phyloP scores from a whole-genome alignment of 1,140 invertebrate species.

The Cydia splendana region DNA sequence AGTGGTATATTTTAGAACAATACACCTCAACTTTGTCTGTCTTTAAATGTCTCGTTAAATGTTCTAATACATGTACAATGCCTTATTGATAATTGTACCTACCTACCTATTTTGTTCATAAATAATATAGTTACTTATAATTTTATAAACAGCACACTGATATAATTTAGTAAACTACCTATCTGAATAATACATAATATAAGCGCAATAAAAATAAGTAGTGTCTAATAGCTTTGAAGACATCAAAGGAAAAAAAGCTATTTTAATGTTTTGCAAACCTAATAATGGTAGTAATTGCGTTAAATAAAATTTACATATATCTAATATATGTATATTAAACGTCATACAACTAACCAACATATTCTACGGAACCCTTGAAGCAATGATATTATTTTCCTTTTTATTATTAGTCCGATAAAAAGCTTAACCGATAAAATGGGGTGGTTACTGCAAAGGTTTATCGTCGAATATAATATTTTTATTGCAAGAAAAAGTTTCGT shows the following conservation, averaged over 20 bases:
- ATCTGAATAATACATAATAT: too few relatives aligned
- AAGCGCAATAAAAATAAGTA: background rate
- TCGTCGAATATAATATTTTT: slow-evolving; percentile 51
- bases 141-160: too few relatives aligned
- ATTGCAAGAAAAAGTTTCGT: slow-evolving; percentile 34
- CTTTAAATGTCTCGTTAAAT: too few relatives aligned
- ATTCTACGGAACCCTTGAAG: background rate
- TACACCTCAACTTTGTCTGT: too few relatives aligned
- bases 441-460: slow-evolving; percentile 48
- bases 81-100: too few relatives aligned
- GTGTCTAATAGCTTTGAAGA: background rate
- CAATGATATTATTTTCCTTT: slow-evolving; percentile 34
- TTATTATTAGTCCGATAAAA: slow-evolving; percentile 42
- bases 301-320: background rate
- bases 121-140: too few relatives aligned
- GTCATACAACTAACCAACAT: background rate
- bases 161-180: too few relatives aligned
- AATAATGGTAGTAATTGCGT: background rate
- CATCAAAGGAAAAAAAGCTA: background rate
- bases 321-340: background rate
- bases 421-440: slow-evolving; percentile 41
- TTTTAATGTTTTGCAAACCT: background rate
- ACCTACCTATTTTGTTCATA: too few relatives aligned
- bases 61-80: too few relatives aligned
- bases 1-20: too few relatives aligned